Percentiles rank a stretch among this genome's conserved stretches.
phyloP scores from a whole-genome alignment of 2,113 vertebrate genomes.

The Elanoides forficatus region DNA sequence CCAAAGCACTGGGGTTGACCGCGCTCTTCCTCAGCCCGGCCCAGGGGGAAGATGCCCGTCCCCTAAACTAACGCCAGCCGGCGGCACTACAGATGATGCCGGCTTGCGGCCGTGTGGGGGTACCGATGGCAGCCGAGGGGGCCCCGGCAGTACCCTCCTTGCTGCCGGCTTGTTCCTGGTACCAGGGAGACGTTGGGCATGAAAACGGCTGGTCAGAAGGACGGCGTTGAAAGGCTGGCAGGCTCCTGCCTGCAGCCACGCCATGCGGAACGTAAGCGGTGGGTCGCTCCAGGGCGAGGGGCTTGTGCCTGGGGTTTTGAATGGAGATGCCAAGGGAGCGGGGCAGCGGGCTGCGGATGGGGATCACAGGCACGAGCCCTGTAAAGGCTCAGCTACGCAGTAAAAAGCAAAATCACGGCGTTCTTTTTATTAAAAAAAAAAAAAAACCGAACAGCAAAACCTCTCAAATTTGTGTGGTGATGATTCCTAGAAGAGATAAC shows the following conservation, averaged over 20 bases:
- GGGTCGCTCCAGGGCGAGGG: fast-evolving
- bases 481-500: not conserved
- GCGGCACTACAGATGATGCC: not conserved
- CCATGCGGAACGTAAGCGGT: fast-evolving
- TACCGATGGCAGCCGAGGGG: not conserved
- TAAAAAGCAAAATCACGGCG: not conserved
- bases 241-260: fast-evolving
- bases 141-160: not conserved
- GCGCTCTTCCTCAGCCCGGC: not conserved
- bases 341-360: fast-evolving
- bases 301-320: not conserved
- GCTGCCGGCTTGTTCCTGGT: not conserved
- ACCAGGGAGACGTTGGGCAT: fast-evolving
- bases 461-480: not conserved
- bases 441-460: not conserved
- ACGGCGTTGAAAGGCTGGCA: fast-evolving
- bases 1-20: not conserved
- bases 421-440: not conserved
- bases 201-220: not conserved
- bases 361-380: not conserved
- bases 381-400: fast-evolving
- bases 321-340: fast-evolving
- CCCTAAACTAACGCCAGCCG: not conserved
- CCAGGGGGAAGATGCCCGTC: fast-evolving
- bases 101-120: not conserved